These are phyloP conservation scores for Arctopsyche grandis DNA, from an alignment of 1,140 invertebrate genomes.

Conservation along the genomic window DNA sequence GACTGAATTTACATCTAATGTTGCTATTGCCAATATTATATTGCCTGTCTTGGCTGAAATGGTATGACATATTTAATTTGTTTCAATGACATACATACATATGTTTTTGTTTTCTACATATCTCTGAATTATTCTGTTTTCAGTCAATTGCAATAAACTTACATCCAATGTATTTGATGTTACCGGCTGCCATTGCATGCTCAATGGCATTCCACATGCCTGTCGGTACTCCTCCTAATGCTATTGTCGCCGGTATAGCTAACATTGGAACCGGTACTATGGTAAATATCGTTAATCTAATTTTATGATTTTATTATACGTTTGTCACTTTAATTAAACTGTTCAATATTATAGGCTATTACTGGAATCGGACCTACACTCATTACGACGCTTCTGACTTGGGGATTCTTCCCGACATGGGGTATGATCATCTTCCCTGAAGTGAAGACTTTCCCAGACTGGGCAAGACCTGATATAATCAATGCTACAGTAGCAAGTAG, in stretches of 20 bases:
- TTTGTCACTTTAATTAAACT: not conserved
- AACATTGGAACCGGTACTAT: conserved; percentile 82
- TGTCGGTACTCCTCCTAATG: conserved; percentile 91
- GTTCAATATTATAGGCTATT: conserved; percentile 63
- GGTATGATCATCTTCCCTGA: conserved; percentile 66
- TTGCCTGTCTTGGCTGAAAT: conserved; percentile 83
- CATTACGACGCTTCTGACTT: conserved; percentile 75
- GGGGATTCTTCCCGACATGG: conserved; percentile 76
- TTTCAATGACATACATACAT: not conserved
- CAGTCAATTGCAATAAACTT: conserved; percentile 72
- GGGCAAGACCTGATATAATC: conserved; percentile 57
- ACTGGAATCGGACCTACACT: conserved; percentile 84
- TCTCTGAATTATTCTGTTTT: conserved; percentile 44
- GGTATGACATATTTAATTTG: conserved; percentile 63
- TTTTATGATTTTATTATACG: not conserved
- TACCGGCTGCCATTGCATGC: conserved; percentile 83
- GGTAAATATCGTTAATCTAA: conserved; percentile 60
- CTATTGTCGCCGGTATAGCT: conserved; percentile 86
- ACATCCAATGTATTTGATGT: conserved; percentile 88
- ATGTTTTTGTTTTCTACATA: not conserved
- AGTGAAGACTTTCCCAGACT: conserved; percentile 58
- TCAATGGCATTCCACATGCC: conserved; percentile 82
- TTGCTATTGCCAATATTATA: conserved; percentile 86
- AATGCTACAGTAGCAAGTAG: not conserved
- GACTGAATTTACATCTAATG: conserved; percentile 87